phyloP scores from a whole-genome alignment of 2,113 vertebrate genomes.

The Galeopterus variegatus region DNA sequence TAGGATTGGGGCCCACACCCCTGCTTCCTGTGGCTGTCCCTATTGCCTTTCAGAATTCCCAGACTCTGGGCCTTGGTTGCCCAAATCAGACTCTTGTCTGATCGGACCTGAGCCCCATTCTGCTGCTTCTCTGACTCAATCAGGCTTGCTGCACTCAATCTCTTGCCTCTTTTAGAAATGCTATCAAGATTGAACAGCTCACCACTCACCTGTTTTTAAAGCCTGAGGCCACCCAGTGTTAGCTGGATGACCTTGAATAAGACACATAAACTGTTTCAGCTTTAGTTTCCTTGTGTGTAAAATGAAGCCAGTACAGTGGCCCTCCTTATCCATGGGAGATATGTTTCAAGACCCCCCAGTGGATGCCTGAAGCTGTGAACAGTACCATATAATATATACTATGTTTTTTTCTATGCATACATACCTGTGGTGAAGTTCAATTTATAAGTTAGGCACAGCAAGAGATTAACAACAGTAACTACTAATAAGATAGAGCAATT shows the following conservation, averaged over 20 bases:
- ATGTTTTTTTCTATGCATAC: no score
- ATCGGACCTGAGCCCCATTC: not conserved
- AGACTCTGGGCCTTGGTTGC: not conserved
- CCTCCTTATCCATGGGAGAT: no score
- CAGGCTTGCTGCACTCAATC: not conserved
- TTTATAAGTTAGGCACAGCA: no score
- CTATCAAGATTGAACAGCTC: not conserved
- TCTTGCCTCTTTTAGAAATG: not conserved
- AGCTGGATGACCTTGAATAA: not conserved
- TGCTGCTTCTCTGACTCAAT: not conserved
- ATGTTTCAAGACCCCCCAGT: no score
- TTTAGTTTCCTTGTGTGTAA: slow-evolving; percentile 7
- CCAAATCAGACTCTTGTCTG: not conserved
- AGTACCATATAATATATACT: no score
- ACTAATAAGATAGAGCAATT: no score
- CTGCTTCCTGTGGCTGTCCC: not conserved
- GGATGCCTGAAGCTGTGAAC: no score
- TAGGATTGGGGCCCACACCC: not conserved
- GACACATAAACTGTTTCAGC: not conserved
- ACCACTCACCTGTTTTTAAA: not conserved
- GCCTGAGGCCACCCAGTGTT: not conserved
- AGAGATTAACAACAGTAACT: no score
- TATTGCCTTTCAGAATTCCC: not conserved
- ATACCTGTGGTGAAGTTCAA: no score
- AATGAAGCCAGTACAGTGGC: not conserved